Evolutionary conservation across 2,888 invertebrate genomes (phyloP).

Genomic region (Diabrotica balteata): DNA sequence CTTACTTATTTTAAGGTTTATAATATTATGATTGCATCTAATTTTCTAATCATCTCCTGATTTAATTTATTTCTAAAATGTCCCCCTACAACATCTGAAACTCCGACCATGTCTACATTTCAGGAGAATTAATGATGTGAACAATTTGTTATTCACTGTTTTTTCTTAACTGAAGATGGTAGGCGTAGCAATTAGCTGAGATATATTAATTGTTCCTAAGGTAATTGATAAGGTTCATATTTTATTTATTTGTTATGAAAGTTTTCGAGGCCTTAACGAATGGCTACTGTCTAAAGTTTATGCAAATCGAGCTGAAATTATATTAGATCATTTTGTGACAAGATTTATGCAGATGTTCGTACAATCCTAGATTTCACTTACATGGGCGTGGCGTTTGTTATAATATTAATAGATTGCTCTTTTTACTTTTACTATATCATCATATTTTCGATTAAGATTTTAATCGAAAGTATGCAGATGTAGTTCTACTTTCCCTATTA

Average conservation of each 20-base stretch:
- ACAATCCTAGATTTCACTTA: constrained; percentile 14
- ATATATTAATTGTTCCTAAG: constrained; percentile 13
- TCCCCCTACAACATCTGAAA: not conserved
- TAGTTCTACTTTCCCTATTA: constrained; percentile 7
- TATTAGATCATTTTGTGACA: constrained; percentile 10
- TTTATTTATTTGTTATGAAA: constrained; percentile 1
- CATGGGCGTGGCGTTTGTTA: constrained; percentile 7
- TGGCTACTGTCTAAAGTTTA: constrained; percentile 2
- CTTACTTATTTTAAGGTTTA: no score
- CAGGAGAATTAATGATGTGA: constrained; percentile 18
- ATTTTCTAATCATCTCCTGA: no score
- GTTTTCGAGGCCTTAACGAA: constrained; percentile 2
- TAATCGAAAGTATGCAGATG: constrained; percentile 6
- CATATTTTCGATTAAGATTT: constrained; percentile 15
- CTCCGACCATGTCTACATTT: not conserved
- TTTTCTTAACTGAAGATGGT: constrained; percentile 14
- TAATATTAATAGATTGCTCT: constrained; percentile 10
- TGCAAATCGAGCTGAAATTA: constrained; percentile 3
- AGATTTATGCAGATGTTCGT: constrained; percentile 5
- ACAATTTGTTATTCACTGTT: constrained; percentile 17
- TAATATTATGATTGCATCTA: no score
- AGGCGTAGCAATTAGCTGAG: constrained; percentile 23
- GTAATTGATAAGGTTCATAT: constrained; percentile 19
- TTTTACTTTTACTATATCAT: constrained; percentile 10
- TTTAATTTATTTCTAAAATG: no score